phyloP scores from a whole-genome alignment of 2,797 vertebrate species.

The Limosa lapponica region DNA sequence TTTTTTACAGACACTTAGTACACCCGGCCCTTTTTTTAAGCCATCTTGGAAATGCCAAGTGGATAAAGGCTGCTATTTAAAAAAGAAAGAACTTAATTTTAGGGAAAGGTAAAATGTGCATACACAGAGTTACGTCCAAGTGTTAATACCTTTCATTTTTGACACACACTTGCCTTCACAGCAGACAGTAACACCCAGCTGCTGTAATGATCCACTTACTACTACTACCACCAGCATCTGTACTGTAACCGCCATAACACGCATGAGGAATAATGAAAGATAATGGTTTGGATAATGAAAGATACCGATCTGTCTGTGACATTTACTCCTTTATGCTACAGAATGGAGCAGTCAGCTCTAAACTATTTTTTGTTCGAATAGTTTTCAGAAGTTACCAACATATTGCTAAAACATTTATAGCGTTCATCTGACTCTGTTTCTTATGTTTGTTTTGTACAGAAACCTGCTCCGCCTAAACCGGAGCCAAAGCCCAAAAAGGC shows the following conservation, averaged over 20 bases:
- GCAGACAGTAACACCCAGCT: not conserved
- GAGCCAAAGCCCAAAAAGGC: constrained; percentile 91
- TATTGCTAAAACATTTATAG: not conserved
- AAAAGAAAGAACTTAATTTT: not conserved
- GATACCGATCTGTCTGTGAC: not conserved
- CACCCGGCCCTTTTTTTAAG: not conserved
- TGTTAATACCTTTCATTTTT: not conserved
- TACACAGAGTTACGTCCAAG: not conserved
- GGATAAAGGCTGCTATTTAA: not conserved
- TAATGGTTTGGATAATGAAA: not conserved
- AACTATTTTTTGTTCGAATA: not conserved
- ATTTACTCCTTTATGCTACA: not conserved
- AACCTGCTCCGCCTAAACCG: constrained; percentile 81
- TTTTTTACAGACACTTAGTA: not conserved
- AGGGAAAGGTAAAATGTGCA: not conserved
- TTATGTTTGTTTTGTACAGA: constrained; percentile 72
- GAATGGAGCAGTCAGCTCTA: not conserved
- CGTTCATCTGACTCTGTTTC: not conserved
- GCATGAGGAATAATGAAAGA: not conserved
- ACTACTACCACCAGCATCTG: not conserved
- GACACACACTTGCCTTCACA: not conserved
- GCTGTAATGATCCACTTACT: not conserved
- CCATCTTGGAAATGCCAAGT: not conserved
- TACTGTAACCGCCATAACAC: accelerated
- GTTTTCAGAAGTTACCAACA: not conserved